phyloP scores from a whole-genome alignment of 2,888 invertebrate genomes.

The Leistus spinibarbis region DNA sequence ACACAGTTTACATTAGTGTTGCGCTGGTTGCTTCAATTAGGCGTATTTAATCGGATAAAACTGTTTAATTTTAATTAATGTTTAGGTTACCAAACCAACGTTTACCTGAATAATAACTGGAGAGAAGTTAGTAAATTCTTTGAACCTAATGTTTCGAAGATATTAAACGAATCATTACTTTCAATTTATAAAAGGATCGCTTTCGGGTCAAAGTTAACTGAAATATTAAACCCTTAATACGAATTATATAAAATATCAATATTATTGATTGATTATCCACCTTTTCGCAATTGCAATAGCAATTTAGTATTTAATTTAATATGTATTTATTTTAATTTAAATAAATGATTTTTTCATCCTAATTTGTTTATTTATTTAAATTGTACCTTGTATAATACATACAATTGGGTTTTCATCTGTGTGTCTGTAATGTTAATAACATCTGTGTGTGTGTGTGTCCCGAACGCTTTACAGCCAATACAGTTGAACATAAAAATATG shows the following conservation, averaged over 20 bases:
- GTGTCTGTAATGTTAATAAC: too few relatives aligned
- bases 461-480: too few relatives aligned
- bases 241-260: too few relatives aligned
- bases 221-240: background rate
- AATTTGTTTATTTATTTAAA: background rate
- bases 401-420: too few relatives aligned
- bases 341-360: background rate
- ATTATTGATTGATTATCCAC: too few relatives aligned
- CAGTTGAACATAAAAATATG: too few relatives aligned
- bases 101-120: slow-evolving; percentile 30
- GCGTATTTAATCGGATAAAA: too few relatives aligned
- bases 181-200: background rate
- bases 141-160: background rate
- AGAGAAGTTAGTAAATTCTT: slow-evolving; percentile 4
- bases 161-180: background rate
- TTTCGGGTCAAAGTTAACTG: background rate
- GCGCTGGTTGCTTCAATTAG: background rate
- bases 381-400: too few relatives aligned
- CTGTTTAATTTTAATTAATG: background rate
- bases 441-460: too few relatives aligned
- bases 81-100: slow-evolving; percentile 28
- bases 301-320: background rate
- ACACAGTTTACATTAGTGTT: background rate
- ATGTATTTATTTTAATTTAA: background rate
- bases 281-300: background rate